Conservation (phyloP, 2,797 vertebrate species). For the Pseudochaenichthys georgianus region DNA sequence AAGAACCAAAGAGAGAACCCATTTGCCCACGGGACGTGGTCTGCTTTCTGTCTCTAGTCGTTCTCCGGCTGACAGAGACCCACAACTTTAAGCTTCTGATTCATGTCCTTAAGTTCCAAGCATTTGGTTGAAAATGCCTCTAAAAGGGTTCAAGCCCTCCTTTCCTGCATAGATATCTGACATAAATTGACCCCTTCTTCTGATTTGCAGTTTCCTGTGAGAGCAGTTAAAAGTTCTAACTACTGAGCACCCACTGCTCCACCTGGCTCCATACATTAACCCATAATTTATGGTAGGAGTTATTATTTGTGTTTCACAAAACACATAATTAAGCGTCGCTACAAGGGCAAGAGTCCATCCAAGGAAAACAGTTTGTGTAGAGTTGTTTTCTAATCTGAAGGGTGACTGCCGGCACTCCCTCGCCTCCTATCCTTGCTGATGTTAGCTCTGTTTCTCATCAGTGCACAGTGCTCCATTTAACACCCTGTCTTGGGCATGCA, state of each 20-base stretch:
- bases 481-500: neutral
- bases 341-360: constrained; percentile 8
- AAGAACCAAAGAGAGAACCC: constrained; percentile 48
- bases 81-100: neutral
- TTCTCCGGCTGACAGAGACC: constrained; percentile 41
- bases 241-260: constrained; percentile 10
- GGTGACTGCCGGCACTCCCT: constrained; percentile 2
- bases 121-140: constrained; percentile 1
- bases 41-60: constrained; percentile 63
- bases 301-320: constrained; percentile 36
- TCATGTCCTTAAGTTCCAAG: neutral
- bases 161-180: constrained; percentile 4
- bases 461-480: constrained; percentile 37
- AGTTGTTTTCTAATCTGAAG: constrained; percentile 27
- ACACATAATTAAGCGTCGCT: constrained; percentile 5
- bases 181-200: constrained; percentile 29
- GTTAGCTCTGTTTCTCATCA: constrained; percentile 60
- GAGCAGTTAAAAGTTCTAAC: constrained; percentile 35
- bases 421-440: constrained; percentile 5
- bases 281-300: constrained; percentile 23
- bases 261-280: constrained; percentile 23
- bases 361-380: constrained; percentile 2
- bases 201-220: constrained; percentile 28
- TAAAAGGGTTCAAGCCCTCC: constrained; percentile 12
- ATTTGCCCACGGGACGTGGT: constrained; percentile 38